Evolutionary conservation across 2,888 invertebrate genomes (phyloP).

Genomic region (Allophyes oxyacanthae): DNA sequence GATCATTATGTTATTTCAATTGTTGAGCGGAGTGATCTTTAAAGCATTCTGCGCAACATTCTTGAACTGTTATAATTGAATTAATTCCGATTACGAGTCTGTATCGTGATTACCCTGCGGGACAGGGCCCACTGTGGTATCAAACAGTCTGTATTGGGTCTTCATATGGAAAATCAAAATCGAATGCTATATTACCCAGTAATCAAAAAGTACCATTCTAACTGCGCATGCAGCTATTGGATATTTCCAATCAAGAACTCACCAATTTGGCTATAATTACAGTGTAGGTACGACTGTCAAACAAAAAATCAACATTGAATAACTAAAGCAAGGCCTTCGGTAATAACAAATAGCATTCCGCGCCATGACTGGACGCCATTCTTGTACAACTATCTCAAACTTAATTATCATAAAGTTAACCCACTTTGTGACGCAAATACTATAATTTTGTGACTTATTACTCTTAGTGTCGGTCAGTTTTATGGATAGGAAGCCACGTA

Average conservation of each 20-base stretch:
- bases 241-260: constrained; percentile 20
- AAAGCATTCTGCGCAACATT: no score
- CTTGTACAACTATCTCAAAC: constrained; percentile 65
- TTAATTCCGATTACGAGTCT: no score
- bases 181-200: no score
- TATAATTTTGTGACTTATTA: constrained; percentile 54
- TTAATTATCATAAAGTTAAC: constrained; percentile 65
- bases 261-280: constrained; percentile 39
- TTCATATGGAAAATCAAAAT: no score
- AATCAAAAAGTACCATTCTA: not conserved
- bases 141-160: no score
- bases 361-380: constrained; percentile 53
- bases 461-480: constrained; percentile 16
- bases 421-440: constrained; percentile 52
- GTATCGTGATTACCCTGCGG: no score
- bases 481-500: constrained; percentile 14
- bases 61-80: no score
- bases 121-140: no score
- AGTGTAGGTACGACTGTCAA: constrained; percentile 18
- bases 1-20: no score
- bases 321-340: constrained; percentile 54
- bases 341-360: constrained; percentile 55
- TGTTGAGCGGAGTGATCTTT: no score
- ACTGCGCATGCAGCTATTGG: constrained; percentile 7
- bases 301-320: constrained; percentile 54